A percentile compares a stretch with the other conserved stretches of the same genome.
Evolutionary conservation across 1,140 invertebrate species (phyloP).

Genomic region (Ceratina calcarata): DNA sequence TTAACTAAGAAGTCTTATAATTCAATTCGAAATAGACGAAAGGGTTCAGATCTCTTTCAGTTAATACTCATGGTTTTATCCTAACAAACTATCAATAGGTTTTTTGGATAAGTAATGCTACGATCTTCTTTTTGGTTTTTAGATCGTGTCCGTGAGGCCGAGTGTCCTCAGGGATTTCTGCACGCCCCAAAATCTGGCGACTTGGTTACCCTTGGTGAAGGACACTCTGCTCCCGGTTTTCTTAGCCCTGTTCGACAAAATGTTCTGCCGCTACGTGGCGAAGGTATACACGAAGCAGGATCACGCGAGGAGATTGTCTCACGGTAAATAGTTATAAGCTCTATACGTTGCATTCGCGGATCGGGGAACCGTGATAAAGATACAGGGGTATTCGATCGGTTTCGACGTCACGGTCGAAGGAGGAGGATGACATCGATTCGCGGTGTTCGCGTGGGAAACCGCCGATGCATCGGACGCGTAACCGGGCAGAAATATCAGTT

Average conservation of each 20-base stretch:
- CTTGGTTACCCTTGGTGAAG: conserved; percentile 79
- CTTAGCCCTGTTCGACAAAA: conserved; percentile 80
- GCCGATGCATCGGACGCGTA: conserved; percentile 25
- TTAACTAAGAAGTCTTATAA: too few relatives aligned
- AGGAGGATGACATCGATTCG: neutral
- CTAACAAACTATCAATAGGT: neutral
- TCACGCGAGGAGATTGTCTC: conserved; percentile 68
- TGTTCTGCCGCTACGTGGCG: conserved; percentile 79
- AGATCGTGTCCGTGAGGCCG: conserved; percentile 78
- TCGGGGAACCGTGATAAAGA: neutral
- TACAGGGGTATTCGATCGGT: neutral
- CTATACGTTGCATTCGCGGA: neutral
- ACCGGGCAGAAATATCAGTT: conserved; percentile 41
- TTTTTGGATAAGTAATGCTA: neutral
- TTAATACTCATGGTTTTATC: neutral
- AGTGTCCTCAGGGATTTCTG: conserved; percentile 71
- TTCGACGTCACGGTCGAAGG: neutral
- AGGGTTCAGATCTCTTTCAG: too few relatives aligned
- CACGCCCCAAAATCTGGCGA: conserved; percentile 72
- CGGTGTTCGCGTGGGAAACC: conserved; percentile 21
- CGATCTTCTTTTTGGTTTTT: neutral
- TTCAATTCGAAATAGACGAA: too few relatives aligned
- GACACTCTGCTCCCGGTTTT: conserved; percentile 79
- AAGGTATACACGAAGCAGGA: conserved; percentile 78
- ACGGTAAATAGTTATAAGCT: conserved; percentile 58